Evolutionary conservation across 2,888 invertebrate species (phyloP), one percentile per base, ranked within the genome.

Genomic region (Latrodectus hesperus): DNA sequence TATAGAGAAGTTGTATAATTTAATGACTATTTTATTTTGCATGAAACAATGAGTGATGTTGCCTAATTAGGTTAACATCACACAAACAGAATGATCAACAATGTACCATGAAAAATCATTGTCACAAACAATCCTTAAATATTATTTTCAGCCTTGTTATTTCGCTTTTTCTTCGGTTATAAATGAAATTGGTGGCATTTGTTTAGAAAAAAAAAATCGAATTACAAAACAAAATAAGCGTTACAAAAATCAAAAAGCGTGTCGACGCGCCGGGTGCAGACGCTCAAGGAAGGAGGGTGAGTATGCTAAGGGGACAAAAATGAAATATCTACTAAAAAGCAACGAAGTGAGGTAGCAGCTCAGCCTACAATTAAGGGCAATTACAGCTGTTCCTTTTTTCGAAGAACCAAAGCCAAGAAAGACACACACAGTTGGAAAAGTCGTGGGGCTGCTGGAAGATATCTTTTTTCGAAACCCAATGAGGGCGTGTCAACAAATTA

Each of bases 351-450:
- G 72, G 86, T 81, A 86, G 86, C 86, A 75, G 81, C 72, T 81
- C 72, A 71, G 72, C 14, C 86, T 86, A 76, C 86, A 86, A 86
- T 86, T 86, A 86, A 77, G 81, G 81, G 86, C 81, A 86, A 86
- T 86, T 86, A 86, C 81, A 77, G 71, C 77, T 77, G 76, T 86
- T 86, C 70, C 65, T 70, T 16, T 77, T 52, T 84, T 85, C 86
- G 38, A 71, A 79, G 86, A 81, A 86, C 49, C 53, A 65, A n/a
- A 53, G 55, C 53, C 26, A 68, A 70, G 78, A 78, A 60, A 79
- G 79, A 79, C 70, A 79, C 79, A 71, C 73, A 72, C 64, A 26
- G 65, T 55, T 14, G 55, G 55, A 55, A 55, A 55, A 55, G 55
- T 55, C 55, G 16, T 16, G 55, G 55, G 55, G 55, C 16, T 11